Evolutionary conservation across 2,113 vertebrate species (phyloP).

Genomic region (Orcinus orca): DNA sequence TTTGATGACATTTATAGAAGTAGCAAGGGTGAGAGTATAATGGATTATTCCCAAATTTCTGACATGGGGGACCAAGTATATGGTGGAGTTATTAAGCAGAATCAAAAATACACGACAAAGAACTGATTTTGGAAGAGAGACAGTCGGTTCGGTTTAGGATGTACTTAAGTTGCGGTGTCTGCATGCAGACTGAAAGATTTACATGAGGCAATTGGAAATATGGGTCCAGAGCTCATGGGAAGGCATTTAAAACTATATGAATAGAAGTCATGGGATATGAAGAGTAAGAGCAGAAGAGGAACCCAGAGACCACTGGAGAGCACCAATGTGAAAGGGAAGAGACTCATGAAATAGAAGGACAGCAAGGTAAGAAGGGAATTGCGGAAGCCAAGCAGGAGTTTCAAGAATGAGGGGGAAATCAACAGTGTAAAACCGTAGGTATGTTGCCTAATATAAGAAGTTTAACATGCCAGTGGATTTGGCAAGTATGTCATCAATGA

Average conservation of each 20-base stretch:
- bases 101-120: background rate
- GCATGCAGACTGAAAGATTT: background rate
- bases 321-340: background rate
- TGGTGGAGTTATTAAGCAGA: background rate
- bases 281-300: background rate
- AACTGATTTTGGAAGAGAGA: background rate
- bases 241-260: background rate
- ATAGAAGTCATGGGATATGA: background rate
- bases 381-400: background rate
- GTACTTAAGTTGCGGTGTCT: background rate
- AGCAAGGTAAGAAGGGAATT: background rate
- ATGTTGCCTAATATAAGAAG: background rate
- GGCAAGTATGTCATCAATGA: background rate
- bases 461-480: background rate
- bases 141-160: background rate
- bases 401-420: background rate
- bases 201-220: background rate
- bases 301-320: background rate
- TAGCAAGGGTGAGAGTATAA: background rate
- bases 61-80: background rate
- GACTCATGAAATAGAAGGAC: background rate
- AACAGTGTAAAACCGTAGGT: background rate
- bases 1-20: background rate
- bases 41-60: background rate
- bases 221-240: background rate